Base-by-base conservation (phyloP, 2,113 vertebrate genomes). In the Prinia subflava region DNA sequence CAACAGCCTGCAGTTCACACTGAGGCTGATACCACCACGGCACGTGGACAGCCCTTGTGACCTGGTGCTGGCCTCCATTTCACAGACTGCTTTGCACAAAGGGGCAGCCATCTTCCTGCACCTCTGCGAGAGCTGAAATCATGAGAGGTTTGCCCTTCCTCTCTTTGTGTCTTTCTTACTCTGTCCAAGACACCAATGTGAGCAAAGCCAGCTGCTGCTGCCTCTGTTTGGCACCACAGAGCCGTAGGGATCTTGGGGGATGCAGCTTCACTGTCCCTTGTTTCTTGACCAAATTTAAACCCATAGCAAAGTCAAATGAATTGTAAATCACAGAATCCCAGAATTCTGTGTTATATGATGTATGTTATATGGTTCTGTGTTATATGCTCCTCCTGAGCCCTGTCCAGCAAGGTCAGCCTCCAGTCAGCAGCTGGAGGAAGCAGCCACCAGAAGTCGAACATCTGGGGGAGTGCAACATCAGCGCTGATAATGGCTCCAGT, bases 201-300 rank as follows among this genome's bases (percentile, higher is more conserved):
- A 49, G 25, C 22, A 69, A 62, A 70, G 33, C 6, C 14, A 6
- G 33, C 20, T 46, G 19, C 60, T 9, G 3, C n/a, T 15, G 23
- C 20, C 49, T 28, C 30, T n/a, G 27, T 47, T 73, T 39, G 28
- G 15, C 27, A 17, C 15, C 18, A 25, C 8, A 56, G 4, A 41
- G 27, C 1, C 3, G 1, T 1, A 42, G 33, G 15, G 15, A 2
- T 39, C 27, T 56, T 14, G 0, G 13, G 33, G 25, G 15, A 22
- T 23, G 20, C 1, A 7, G 52, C 47, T 52, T 52, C 53, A 8
- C 28, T 49, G 12, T 47, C 6, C 23, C 10, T 42, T 53, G 33
- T 47, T 84, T 87, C 56, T 67, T 44, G 42, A 35, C 33, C 52
- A 70, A 78, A 84, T 47, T 57, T 64, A 64, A 73, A 47, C 12